Evolutionary conservation across 1,140 invertebrate species (phyloP), one percentile per base, ranked within the genome.

Genomic region (Drosophila persimilis): DNA sequence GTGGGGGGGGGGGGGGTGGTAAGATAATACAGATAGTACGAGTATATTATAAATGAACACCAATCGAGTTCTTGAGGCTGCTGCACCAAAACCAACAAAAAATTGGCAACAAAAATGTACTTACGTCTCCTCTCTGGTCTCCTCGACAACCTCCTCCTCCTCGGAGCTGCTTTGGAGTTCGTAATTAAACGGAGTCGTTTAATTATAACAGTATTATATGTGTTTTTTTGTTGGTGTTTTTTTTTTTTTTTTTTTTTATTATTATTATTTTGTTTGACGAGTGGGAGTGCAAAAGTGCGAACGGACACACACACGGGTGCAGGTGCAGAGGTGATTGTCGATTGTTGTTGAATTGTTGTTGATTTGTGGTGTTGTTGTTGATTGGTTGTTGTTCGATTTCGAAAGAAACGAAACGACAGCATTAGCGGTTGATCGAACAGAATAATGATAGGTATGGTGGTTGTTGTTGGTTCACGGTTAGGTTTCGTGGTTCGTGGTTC

Each of bases 91-190:
- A 70, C 66, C 66, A 70, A 70, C 66, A 43, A 70, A 70, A 69
- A 67, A 66, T 63, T 65, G 81, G 81, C 58, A 70, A 85, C 81
- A 80, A 73, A 81, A 85, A 78, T 51, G 70, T 90, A 95, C 94
- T 95, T 94, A 95, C 94, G 93, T 94, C 92, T 94, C 94, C 91
- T 93, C 93, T 90, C 94, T 92, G 86, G 81, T 86, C 76, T 91
- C 90, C 93, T 95, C 94, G 93, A 93, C 93, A 79, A 90, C 90
- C 85, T 94, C 94, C 85, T 94, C 94, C 93, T 95, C 94, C 93
- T 95, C 94, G 92, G 93, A 94, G 92, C 90, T 89, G 84, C 85
- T 89, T 71, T 50, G 61, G 75, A 62, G 77, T 77, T 85, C 80
- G 77, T 85, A 80, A 89, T 80, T 73, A 89, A 89, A 85, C 74